Percentiles rank a stretch among this genome's conserved stretches.
Evolutionary conservation across 2,113 vertebrate genomes (phyloP).

Genomic region (Nymphicus hollandicus): DNA sequence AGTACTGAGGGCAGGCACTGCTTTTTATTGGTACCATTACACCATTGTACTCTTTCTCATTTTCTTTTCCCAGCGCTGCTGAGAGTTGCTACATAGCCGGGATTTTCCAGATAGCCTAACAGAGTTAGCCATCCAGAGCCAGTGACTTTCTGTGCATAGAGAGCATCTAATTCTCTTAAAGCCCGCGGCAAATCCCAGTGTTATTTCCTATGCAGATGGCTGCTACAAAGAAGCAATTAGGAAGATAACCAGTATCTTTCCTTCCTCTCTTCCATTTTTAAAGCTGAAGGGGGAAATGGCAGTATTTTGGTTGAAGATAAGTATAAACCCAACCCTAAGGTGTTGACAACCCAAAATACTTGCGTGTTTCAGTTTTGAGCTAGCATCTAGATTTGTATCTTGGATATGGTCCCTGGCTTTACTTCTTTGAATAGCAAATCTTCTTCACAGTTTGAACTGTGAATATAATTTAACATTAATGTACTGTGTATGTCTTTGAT

Average conservation of each 20-base stretch:
- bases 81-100: slow-evolving; percentile 15
- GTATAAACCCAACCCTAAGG: slow-evolving; percentile 36
- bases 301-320: slow-evolving; percentile 40
- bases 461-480: slow-evolving; percentile 60
- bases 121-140: background rate
- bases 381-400: slow-evolving; percentile 47
- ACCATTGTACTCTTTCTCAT: background rate
- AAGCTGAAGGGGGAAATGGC: background rate
- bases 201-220: slow-evolving; percentile 35
- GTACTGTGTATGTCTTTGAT: slow-evolving; percentile 17
- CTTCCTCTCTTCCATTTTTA: background rate
- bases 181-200: slow-evolving; percentile 3
- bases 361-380: background rate
- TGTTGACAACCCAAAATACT: slow-evolving; percentile 34
- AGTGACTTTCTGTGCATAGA: background rate
- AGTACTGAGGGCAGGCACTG: background rate
- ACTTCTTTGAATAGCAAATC: slow-evolving; percentile 44
- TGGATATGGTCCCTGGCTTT: slow-evolving; percentile 33
- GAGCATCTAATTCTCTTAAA: background rate
- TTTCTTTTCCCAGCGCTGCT: slow-evolving; percentile 34
- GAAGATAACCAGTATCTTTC: slow-evolving; percentile 22
- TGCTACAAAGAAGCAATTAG: slow-evolving; percentile 40
- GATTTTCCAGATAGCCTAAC: background rate
- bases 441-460: slow-evolving; percentile 50
- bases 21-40: background rate